Base-by-base conservation (phyloP, 2,113 vertebrate genomes). In the Origma solitaria region DNA sequence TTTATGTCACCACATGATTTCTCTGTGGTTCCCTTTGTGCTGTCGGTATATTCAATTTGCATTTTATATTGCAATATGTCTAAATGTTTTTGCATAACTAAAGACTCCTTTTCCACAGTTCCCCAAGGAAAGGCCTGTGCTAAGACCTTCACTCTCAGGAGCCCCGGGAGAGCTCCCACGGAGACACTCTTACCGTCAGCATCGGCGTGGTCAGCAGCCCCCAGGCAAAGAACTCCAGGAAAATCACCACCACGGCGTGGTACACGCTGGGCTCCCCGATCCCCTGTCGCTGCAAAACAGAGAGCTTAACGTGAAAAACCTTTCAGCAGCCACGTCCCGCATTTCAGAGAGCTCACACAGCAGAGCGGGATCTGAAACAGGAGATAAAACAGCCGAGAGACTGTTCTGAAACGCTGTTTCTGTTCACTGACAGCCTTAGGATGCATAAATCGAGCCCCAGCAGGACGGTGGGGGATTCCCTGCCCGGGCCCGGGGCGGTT, bases 151-250 rank as follows among this genome's bases (percentile, higher is more conserved):
- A 27, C 25, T 11, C 73, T 54, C 17, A 33, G 27, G 44, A 66
- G 19, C 23, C 8, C 50, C 21, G 16, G 35, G 37, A 37, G 35
- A 73, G 44, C 33, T 42, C 11, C 54, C 49, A 11, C 2, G 37
- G 70, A 49, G 17, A 44, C 11, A 6, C 7, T 54, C 97, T 98
- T 98, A 99, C 99, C 92, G 98, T 97, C 51, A 99, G 97, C 98
- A 99, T 99, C 0, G 98, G 99, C 1, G 98, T 98, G 70, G 99
- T 99, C 88, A 99, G 98, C 57, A 99, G 97, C 81, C 99, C 98
- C 98, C 98, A 99, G 69, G 99, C 99, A 62, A 99, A 99, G 95
- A 99, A 99, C 96, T 99, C 99, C 97, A 99, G 98, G 98, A 99
- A 99, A 95, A 99, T 99, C 80, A 99, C 98, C 92, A 99, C 98